These are phyloP conservation scores for Gasterosteus aculeatus DNA, from an alignment of 2,113 vertebrate genomes.

Conservation along the genomic window DNA sequence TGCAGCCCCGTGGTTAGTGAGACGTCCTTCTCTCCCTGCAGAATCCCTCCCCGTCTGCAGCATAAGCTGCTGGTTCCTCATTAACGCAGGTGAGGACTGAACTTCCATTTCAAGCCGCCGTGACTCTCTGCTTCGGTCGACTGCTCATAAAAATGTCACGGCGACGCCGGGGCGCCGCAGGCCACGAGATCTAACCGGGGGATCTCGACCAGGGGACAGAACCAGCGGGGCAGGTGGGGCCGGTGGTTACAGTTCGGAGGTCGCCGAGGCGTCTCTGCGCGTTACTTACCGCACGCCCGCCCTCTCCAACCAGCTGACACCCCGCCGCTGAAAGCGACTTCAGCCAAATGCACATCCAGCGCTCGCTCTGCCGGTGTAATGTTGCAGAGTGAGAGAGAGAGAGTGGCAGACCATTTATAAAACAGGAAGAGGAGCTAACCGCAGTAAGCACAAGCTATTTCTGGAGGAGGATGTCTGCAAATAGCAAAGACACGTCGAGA, in stretches of 20 bases:
- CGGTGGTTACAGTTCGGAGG: conserved; percentile 34
- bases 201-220: conserved; percentile 42
- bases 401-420: conserved; percentile 73
- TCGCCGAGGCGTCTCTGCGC: conserved; percentile 19
- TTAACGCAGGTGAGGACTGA: conserved; percentile 51
- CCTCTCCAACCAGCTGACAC: conserved; percentile 42
- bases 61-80: conserved; percentile 59
- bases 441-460: conserved; percentile 71
- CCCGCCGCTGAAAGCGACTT: conserved; percentile 58
- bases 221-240: conserved; percentile 24
- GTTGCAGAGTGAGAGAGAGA: conserved; percentile 64
- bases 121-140: conserved; percentile 71
- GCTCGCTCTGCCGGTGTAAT: conserved; percentile 59
- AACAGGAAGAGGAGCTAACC: conserved; percentile 73
- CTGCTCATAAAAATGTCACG: conserved; percentile 70
- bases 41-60: conserved; percentile 53
- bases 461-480: conserved; percentile 70
- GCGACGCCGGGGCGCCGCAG: conserved; percentile 45
- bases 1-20: conserved; percentile 39
- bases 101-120: conserved; percentile 64
- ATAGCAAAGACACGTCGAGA: conserved; percentile 60
- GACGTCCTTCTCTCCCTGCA: conserved; percentile 47
- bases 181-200: conserved; percentile 52
- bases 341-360: conserved; percentile 55
- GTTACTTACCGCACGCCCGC: conserved; percentile 43